These are phyloP conservation scores for Torymus tubicola DNA, from an alignment of 2,888 invertebrate species.

Conservation along the genomic window DNA sequence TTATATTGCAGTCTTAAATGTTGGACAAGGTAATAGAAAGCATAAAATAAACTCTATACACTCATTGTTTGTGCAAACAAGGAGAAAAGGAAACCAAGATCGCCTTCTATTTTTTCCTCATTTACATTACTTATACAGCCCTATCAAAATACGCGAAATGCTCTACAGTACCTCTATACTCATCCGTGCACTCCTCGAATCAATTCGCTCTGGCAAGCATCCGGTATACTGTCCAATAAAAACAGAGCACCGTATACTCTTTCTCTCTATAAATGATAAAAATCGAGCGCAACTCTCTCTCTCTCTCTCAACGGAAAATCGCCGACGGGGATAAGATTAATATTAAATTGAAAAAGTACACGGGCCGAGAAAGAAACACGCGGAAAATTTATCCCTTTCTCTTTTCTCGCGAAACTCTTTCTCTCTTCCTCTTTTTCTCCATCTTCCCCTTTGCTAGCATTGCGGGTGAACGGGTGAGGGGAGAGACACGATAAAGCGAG, in stretches of 20 bases:
- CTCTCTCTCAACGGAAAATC: slow-evolving; percentile 1
- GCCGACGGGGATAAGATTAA: slow-evolving; percentile 43
- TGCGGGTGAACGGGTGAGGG: slow-evolving; percentile 47
- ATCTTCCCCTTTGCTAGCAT: slow-evolving; percentile 3
- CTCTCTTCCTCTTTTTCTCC: too few relatives aligned
- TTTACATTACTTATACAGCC: slow-evolving; percentile 25
- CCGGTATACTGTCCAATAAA: slow-evolving; percentile 29
- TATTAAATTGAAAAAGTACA: slow-evolving; percentile 49
- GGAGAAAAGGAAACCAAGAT: neutral
- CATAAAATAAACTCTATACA: too few relatives aligned
- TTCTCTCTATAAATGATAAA: slow-evolving; percentile 40
- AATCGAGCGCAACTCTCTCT: slow-evolving; percentile 17
- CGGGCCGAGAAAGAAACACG: slow-evolving; percentile 14
- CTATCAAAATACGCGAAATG: slow-evolving; percentile 25
- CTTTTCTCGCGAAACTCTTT: slow-evolving; percentile 31
- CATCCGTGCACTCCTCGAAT: slow-evolving; percentile 26
- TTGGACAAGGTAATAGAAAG: too few relatives aligned
- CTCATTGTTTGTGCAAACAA: too few relatives aligned
- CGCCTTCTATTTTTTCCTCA: slow-evolving; percentile 1
- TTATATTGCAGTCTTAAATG: too few relatives aligned
- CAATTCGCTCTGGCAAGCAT: slow-evolving; percentile 28
- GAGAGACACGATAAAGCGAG: slow-evolving; percentile 16
- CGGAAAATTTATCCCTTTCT: slow-evolving; percentile 43
- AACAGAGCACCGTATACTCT: slow-evolving; percentile 14
- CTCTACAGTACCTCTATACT: neutral